These are phyloP conservation scores for Rotaria macrura DNA, from an alignment of 2,888 invertebrate species.

Conservation along the genomic window DNA sequence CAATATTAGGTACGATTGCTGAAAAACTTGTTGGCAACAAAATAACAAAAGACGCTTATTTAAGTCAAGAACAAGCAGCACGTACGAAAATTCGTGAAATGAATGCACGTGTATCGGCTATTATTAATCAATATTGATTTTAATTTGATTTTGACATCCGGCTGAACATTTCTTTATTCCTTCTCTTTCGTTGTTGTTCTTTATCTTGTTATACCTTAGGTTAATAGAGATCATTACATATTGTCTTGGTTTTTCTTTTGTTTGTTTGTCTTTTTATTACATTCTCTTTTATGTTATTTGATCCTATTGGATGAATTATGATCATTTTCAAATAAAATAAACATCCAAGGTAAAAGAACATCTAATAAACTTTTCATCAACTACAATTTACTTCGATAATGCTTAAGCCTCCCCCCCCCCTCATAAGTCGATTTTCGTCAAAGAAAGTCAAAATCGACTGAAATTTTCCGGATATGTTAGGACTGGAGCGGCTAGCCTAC, in stretches of 20 bases:
- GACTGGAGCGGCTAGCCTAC: too few species aligned
- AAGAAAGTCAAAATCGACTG: too few species aligned
- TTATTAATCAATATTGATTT: constrained; percentile 19
- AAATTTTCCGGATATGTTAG: too few species aligned
- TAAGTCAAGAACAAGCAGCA: constrained; percentile 56
- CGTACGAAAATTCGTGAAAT: constrained; percentile 56
- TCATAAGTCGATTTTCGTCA: too few species aligned
- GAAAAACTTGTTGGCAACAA: constrained; percentile 59
- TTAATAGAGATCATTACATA: neutral
- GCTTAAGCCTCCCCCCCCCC: too few species aligned
- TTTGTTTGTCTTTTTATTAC: neutral
- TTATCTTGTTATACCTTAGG: neutral
- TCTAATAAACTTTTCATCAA: too few species aligned
- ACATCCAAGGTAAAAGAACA: neutral
- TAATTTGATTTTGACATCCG: neutral
- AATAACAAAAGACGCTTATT: constrained; percentile 56
- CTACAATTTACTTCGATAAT: too few species aligned
- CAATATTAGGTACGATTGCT: constrained; percentile 51
- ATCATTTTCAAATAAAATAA: constrained; percentile 10
- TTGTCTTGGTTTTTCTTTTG: neutral
- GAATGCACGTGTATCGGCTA: neutral
- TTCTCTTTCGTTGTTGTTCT: neutral
- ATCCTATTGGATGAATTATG: neutral
- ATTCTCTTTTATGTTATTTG: neutral
- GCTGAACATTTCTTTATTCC: neutral